Base-by-base conservation (phyloP, 2,797 vertebrate species). In the Chaenodraco wilsoni region DNA sequence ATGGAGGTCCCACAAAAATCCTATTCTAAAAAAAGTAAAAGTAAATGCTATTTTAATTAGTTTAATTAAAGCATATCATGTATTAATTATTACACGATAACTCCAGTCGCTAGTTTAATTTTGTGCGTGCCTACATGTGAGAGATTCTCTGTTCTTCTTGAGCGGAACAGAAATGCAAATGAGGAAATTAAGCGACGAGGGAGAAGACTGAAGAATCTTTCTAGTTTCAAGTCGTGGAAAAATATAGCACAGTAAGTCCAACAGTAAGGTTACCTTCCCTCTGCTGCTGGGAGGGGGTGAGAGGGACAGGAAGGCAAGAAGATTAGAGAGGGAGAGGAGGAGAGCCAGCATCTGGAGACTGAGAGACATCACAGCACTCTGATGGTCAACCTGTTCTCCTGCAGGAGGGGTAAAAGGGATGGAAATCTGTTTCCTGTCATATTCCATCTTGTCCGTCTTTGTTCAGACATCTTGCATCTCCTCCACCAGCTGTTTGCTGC, bases 381-480 rank as follows among this genome's bases (percentile, higher is more conserved):
- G 93, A 90, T 93, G 95, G 94, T 94, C 93, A 84, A 82, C 92
- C 94, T 94, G 94, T 90, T 92, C 93, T 92, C 94, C 91, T 94
- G 91, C 95, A 94, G 87, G 91, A 95, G 71, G 83, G 66, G 62
- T 78, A 83, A 78, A 96, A 95, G 45, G 93, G 90, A 94, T 90
- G 91, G 93, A 96, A 97, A 98, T 96, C 96, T 98, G 96, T 95
- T 98, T 96, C 94, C 95, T 97, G 97, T 97, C 97, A 97, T 96
- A 95, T 95, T 93, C 95, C 95, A 98, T 98, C 97, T 96, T 96
- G 96, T 98, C 97, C 97, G 94, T 97, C 93, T 94, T 85, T 94
- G 93, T 94, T 94, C 95, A 95, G 95, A 96, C 96, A 96, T 97
- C 96, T 96, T 96, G 96, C 94, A 82, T 92, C 93, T 94, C 84